Base-by-base conservation (phyloP, 1,140 invertebrate genomes). In the Diploscapter pachys region DNA sequence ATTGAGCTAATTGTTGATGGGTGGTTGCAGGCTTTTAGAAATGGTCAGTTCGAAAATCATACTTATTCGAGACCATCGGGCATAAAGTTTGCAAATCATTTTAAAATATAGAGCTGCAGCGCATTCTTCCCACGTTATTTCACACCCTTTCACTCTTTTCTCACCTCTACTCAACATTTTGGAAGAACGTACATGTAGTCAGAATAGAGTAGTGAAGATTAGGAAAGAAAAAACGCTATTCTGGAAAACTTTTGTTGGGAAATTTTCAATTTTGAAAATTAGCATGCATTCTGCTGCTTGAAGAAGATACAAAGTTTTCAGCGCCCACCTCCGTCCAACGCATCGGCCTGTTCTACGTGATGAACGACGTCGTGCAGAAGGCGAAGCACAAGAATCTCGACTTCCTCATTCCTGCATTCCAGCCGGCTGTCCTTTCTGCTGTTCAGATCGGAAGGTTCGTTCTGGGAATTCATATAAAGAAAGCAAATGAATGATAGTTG, bases 331-430 rank as follows among this genome's bases (percentile, higher is more conserved):
- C 83, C 49, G 71, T 72, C 9, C 64, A 83, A 4, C 64, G 80
- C 52, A 78, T 77, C 4, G 82, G 78, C n/a, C 59, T 82, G 4
- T 79, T 82, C 52, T 82, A 82, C 55, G 71, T 82, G 11, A 76
- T 85, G 72, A 83, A 85, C 61, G 83, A 83, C 62, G 83, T 78
- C 2, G 83, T 85, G 6, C 82, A 85, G 71, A 80, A 79, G 52
- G 81, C 79, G 9, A 76, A 74, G 57, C 81, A 81, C 49, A 81
- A 78, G 51, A 62, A 80, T 13, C 57, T 69, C 52, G 78, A 81
- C 5, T 69, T 49, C 11, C 72, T 72, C 31, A 80, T 82, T 13
- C 74, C 80, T 49, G 80, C 81, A 53, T 81, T 82, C 66, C 81
- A 82, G 64, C 81, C 81, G 3, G 75, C 76, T 66, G 79, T 82